phyloP scores from a whole-genome alignment of 2,888 invertebrate species.

The Lobophora halterata region DNA sequence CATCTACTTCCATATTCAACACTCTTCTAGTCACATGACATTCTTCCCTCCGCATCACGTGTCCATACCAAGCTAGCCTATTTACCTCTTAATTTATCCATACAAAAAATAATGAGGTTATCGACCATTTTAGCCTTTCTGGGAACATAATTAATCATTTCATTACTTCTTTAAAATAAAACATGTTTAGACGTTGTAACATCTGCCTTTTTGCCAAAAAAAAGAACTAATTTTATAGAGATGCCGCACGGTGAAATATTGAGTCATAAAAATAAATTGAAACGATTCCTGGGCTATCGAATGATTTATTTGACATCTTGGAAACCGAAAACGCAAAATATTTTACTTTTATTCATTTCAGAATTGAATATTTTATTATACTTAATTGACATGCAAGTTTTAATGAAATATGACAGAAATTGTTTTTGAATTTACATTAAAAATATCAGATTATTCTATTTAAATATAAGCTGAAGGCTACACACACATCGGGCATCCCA shows the following conservation, averaged over 20 bases:
- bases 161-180: conserved; percentile 22
- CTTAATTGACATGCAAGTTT: too few relatives aligned
- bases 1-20: too few relatives aligned
- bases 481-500: too few relatives aligned
- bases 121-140: conserved; percentile 15
- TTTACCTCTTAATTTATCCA: too few relatives aligned
- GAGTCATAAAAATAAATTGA: conserved; percentile 26
- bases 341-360: conserved; percentile 12
- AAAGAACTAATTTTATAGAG: conserved; percentile 15
- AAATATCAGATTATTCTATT: too few relatives aligned
- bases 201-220: conserved; percentile 28
- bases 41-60: too few relatives aligned
- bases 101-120: conserved; percentile 13
- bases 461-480: too few relatives aligned
- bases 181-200: conserved; percentile 21
- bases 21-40: too few relatives aligned
- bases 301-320: conserved; percentile 25
- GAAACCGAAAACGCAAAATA: conserved; percentile 16
- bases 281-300: conserved; percentile 18
- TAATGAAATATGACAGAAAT: too few relatives aligned
- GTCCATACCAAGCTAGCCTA: too few relatives aligned
- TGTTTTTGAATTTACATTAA: too few relatives aligned
- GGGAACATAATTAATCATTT: conserved; percentile 27
- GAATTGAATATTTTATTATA: conserved; percentile 10
- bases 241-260: conserved; percentile 23